A percentile compares a stretch with the other conserved stretches of the same genome.
Conservation (phyloP, 30 jellyfish, hydroid and myxozoan genomes). For the Clytia hemisphaerica region DNA sequence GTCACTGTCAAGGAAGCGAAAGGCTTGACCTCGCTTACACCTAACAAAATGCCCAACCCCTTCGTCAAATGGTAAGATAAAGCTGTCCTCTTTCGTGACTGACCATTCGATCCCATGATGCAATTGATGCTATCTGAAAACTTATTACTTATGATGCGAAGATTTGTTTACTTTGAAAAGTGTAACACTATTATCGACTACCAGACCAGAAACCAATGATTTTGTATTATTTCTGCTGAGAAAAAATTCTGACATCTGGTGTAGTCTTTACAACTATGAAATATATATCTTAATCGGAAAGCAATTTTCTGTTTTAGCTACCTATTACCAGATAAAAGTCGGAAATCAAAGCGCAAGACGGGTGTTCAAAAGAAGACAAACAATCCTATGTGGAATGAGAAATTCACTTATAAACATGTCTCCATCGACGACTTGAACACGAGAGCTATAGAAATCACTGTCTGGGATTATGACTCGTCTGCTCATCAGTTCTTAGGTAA, state of each 20-base stretch:
- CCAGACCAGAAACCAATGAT: too few species aligned
- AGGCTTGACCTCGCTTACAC: constrained; percentile 62
- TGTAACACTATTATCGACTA: too few species aligned
- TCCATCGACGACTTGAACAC: constrained; percentile 62
- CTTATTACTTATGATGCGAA: neutral
- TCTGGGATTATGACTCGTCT: constrained; percentile 87
- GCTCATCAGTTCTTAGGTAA: constrained; percentile 89
- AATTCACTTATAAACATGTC: constrained; percentile 68
- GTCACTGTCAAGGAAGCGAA: constrained; percentile 71
- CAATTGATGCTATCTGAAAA: too few species aligned
- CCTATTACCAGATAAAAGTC: constrained; percentile 85
- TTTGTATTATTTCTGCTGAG: too few species aligned
- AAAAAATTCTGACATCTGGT: too few species aligned
- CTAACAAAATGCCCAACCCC: constrained; percentile 52
- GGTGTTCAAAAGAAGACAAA: constrained; percentile 75
- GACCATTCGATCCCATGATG: too few species aligned
- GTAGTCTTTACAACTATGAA: neutral
- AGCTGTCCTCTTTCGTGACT: too few species aligned
- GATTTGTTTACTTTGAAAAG: neutral
- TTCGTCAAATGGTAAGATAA: constrained; percentile 83
- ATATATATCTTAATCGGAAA: too few species aligned
- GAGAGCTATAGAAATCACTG: constrained; percentile 91
- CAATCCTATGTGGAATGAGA: constrained; percentile 92
- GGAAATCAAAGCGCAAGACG: constrained; percentile 89
- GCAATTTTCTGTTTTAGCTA: constrained; percentile 47